Base-by-base conservation (phyloP, 2,888 invertebrate species). In the Amblyteles armatorius region DNA sequence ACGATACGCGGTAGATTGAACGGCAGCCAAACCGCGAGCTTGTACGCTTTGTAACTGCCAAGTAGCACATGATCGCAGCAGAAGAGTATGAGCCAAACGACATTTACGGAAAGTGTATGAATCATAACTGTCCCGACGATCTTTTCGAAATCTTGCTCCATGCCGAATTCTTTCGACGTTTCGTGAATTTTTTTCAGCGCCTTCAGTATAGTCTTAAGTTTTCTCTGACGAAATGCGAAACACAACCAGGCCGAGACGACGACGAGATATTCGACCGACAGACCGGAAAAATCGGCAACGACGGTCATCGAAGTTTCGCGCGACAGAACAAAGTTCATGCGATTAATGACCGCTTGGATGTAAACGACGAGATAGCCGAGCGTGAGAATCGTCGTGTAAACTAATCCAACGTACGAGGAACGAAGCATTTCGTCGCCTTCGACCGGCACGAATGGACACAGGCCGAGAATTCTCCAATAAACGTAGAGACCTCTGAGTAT, bases 391-490 rank as follows among this genome's bases (percentile, higher is more conserved):
- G 26, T 11, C 57, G 57, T 57, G 57, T 57, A 57, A 57, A 57
- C 11, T 29, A 50, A 48, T 29, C 78, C 79, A 11, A 33, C 3
- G 44, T 26, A 68, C 5, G 84, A 82, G 33, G 36, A 26, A 3
- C 60, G 52, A 9, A 83, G 69, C 52, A 79, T 74, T 50, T 74
- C 60, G 29, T 40, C 52, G 29, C 79, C 52, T 29, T 80, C 60
- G 7, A 69, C 69, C 3, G 83, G 55, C 68, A 69, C 60, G 33
- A 83, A 86, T 16, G 88, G 88, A 60, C 83, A 87, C 33, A 86
- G 26, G 22, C 87, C 88, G 33, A 88, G 5, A 19, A 87, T 60
- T 76, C 80, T 84, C 83, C 82, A 86, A 13, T 63, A 88, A 63
- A 78, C 16, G 57, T 60, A 63, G 1, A 63, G 33, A 5, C 16